Percentiles rank a stretch among this genome's conserved stretches.
phyloP scores from a whole-genome alignment of 2,797 vertebrate genomes.

The Catharus ustulatus region DNA sequence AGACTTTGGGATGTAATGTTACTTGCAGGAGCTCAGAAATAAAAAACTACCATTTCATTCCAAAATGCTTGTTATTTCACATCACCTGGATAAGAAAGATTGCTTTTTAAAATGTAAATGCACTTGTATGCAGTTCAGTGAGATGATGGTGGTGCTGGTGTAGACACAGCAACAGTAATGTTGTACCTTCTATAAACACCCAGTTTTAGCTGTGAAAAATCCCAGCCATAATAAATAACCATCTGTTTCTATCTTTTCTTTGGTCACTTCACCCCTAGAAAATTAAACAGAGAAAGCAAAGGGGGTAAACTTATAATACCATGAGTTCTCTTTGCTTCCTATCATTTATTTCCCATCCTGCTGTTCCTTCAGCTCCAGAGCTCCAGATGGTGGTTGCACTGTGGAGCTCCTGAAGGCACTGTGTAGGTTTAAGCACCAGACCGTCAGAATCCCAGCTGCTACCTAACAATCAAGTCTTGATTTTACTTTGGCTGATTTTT shows the following conservation, averaged over 20 bases:
- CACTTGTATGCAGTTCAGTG: not conserved
- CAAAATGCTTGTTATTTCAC: not conserved
- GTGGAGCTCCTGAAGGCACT: not conserved
- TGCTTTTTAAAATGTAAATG: not conserved
- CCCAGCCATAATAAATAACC: not conserved
- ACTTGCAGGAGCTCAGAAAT: not conserved
- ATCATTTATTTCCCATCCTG: not conserved
- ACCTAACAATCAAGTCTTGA: not conserved
- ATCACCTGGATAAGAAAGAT: not conserved
- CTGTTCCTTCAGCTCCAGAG: not conserved
- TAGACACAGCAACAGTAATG: not conserved
- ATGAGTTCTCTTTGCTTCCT: not conserved
- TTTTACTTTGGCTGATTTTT: constrained; percentile 9
- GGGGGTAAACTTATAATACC: not conserved
- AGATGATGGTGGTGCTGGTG: not conserved
- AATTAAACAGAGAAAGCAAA: not conserved
- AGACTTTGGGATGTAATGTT: not conserved
- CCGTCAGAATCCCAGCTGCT: not conserved
- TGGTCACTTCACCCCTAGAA: not conserved
- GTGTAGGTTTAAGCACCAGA: not conserved
- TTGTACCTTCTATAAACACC: not conserved
- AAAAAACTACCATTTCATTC: not conserved
- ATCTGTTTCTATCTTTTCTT: not conserved
- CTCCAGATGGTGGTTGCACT: not conserved
- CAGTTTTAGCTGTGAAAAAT: not conserved